These are phyloP conservation scores for Hydroisotoma schaefferi DNA, from an alignment of 2,888 invertebrate genomes.

Conservation along the genomic window DNA sequence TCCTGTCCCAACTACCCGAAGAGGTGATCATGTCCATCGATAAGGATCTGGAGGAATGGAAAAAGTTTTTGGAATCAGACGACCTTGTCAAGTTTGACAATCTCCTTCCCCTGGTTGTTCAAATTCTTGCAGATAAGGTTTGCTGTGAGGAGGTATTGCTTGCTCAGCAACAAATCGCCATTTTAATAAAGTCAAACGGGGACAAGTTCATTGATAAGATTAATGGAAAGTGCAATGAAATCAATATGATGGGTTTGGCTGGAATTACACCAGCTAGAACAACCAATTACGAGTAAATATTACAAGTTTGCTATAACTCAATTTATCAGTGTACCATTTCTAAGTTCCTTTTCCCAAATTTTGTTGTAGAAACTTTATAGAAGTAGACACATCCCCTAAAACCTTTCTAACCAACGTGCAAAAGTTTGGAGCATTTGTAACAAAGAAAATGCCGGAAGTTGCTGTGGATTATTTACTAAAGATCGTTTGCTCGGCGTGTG, in stretches of 20 bases:
- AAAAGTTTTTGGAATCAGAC: constrained; percentile 19
- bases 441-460: constrained; percentile 16
- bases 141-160: constrained; percentile 21
- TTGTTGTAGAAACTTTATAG: constrained; percentile 2
- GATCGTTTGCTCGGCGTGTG: constrained; percentile 13
- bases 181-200: constrained; percentile 17
- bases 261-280: no score
- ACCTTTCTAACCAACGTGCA: constrained; percentile 19
- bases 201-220: constrained; percentile 16
- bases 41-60: constrained; percentile 30
- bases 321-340: no score
- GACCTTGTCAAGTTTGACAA: constrained; percentile 8
- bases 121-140: constrained; percentile 34
- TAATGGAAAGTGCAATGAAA: constrained; percentile 6
- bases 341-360: neutral
- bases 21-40: constrained; percentile 28
- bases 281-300: no score
- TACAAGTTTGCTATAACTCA: no score
- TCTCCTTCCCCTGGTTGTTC: constrained; percentile 25
- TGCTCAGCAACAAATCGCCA: constrained; percentile 16
- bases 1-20: constrained; percentile 16
- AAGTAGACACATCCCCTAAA: constrained; percentile 15
- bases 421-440: constrained; percentile 13
- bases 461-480: constrained; percentile 13
- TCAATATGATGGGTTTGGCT: no score